Evolutionary conservation across 2,113 vertebrate genomes (phyloP).

Genomic region (Bungarus multicinctus): DNA sequence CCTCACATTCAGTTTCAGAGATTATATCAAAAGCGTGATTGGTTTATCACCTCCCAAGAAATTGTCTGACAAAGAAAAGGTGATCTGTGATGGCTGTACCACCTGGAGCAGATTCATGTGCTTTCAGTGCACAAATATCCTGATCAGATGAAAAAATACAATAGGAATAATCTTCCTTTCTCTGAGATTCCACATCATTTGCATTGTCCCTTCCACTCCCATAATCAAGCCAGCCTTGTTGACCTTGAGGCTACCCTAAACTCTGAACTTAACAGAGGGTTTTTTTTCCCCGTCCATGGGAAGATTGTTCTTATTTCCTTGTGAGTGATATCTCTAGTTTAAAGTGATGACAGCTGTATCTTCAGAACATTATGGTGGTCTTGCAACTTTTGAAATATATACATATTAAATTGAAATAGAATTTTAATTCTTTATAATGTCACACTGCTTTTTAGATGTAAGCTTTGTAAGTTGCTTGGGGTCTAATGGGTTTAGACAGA

Average conservation of each 20-base stretch:
- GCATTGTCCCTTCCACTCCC: background rate
- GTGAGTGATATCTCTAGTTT: background rate
- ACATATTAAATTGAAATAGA: slow-evolving; percentile 2
- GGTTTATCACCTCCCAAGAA: background rate
- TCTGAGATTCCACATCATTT: background rate
- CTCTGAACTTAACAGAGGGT: background rate
- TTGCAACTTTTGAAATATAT: slow-evolving; percentile 30
- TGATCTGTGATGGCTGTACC: background rate
- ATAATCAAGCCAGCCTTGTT: slow-evolving; percentile 3
- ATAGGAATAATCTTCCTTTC: background rate
- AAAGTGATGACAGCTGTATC: slow-evolving; percentile 7
- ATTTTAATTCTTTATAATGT: background rate
- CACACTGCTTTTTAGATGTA: background rate
- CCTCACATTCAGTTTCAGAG: slow-evolving; percentile 1
- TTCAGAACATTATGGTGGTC: background rate
- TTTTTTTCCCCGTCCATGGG: background rate
- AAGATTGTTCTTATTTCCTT: background rate
- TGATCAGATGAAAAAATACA: background rate
- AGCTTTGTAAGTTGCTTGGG: background rate
- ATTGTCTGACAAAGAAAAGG: slow-evolving; percentile 11
- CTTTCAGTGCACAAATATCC: background rate
- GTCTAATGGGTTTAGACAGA: background rate
- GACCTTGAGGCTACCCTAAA: background rate
- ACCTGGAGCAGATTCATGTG: background rate
- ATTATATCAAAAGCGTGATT: background rate